phyloP scores from a whole-genome alignment of 2,888 invertebrate species.

The Adela reaumurella region DNA sequence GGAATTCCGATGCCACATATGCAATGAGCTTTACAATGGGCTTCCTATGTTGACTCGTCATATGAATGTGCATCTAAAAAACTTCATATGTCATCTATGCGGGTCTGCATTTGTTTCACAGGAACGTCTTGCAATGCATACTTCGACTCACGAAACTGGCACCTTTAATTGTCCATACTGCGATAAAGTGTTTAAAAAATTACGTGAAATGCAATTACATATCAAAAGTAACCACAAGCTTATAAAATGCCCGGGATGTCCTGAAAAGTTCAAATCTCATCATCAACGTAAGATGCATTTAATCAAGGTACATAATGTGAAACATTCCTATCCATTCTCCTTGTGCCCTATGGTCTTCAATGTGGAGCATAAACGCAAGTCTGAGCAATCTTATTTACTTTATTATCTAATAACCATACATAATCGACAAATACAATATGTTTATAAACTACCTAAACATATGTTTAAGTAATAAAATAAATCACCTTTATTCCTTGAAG shows the following conservation, averaged over 20 bases:
- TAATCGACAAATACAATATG: too few relatives aligned
- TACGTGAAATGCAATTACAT: background rate
- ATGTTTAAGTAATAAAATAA: too few relatives aligned
- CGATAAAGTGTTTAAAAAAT: background rate
- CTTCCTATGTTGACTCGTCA: background rate
- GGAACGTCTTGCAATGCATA: background rate
- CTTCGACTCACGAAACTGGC: background rate
- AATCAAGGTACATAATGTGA: background rate
- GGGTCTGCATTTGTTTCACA: background rate
- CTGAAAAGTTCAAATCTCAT: background rate
- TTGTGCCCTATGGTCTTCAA: background rate
- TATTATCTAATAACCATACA: too few relatives aligned
- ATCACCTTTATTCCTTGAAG: too few relatives aligned
- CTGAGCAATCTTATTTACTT: too few relatives aligned
- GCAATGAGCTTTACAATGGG: background rate
- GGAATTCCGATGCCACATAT: background rate
- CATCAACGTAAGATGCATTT: background rate
- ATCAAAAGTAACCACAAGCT: background rate
- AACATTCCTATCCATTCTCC: background rate
- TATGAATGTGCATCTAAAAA: background rate
- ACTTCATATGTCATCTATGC: background rate
- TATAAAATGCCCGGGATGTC: background rate
- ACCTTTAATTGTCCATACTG: background rate
- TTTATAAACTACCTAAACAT: too few relatives aligned
- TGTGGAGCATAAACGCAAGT: background rate